Evolutionary conservation across 2,888 invertebrate species (phyloP).

Genomic region (Ophion costatus): DNA sequence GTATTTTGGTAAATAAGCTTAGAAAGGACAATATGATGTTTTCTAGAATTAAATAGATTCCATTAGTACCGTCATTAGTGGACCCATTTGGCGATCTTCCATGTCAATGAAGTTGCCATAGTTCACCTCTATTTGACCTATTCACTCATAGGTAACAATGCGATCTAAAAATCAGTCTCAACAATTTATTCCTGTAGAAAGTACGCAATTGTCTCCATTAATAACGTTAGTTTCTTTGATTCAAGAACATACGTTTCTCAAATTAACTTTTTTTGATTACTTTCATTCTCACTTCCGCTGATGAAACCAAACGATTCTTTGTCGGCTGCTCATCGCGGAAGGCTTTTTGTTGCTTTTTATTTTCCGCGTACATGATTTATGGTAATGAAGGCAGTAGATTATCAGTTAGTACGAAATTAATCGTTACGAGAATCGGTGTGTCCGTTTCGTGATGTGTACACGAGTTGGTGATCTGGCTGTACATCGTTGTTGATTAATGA

Average conservation of each 20-base stretch:
- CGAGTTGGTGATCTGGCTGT: slow-evolving; percentile 11
- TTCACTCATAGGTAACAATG: background rate
- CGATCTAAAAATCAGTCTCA: background rate
- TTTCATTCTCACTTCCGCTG: background rate
- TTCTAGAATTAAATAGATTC: too few species aligned
- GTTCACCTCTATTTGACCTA: background rate
- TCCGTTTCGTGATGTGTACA: background rate
- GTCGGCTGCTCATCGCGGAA: background rate
- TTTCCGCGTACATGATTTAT: slow-evolving; percentile 23
- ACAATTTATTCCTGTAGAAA: background rate
- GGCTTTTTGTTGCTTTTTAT: slow-evolving; percentile 4
- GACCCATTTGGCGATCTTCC: slow-evolving; percentile 1
- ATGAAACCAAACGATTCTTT: slow-evolving; percentile 6
- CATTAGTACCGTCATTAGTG: background rate
- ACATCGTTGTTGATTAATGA: slow-evolving; percentile 60
- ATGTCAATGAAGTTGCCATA: background rate
- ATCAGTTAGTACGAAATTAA: slow-evolving; percentile 33
- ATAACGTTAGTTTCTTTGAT: background rate
- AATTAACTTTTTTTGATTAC: background rate
- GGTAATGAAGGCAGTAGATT: slow-evolving; percentile 23
- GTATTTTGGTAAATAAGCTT: too few species aligned
- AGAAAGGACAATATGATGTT: too few species aligned
- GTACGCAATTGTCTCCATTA: background rate
- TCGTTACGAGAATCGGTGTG: slow-evolving; percentile 18
- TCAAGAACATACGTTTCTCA: background rate